Evolutionary conservation across 2,888 invertebrate species (phyloP), one percentile per base, ranked within the genome.

Genomic region (Spilosoma lubricipeda): DNA sequence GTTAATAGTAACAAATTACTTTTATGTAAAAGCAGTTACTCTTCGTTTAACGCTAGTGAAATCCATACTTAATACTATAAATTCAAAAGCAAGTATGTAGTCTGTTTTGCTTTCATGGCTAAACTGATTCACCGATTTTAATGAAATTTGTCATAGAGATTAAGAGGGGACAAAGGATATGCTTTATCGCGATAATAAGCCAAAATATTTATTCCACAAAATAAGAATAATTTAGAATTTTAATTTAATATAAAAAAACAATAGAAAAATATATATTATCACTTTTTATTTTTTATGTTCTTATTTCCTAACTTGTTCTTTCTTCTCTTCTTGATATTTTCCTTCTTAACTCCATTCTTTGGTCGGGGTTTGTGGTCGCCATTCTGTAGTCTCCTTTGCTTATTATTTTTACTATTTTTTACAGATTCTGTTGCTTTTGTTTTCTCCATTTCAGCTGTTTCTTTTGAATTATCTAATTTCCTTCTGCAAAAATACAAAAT

Each of bases 311-410:
- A 67, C 68, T 76, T 82, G 67, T 87, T 86, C 56, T 85, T 87
- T 67, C 86, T 81, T 59, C 79, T 80, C 33, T 73, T 79, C 56
- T 82, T 85, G 3, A 80, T 75, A 74, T 82, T 85, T 78, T 66
- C 83, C 68, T 75, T 80, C 48, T 79, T 81, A 20, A 76, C 27
- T 7, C 70, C 75, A 72, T 80, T 78, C 30, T 79, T 77, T 48
- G 75, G 77, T 67, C 76, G 75, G 42, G 74, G 74, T 72, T 75
- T 82, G 63, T 79, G 85, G 39, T 73, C 85, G 67, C 79, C 81
- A 69, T 90, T 89, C 73, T 88, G 85, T 15, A 90, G 79, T 88
- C 87, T 93, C 72, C 92, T 91, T 9, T 90, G 89, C 78, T 95
- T 95, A 8, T 85, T 90, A 66, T 87, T 88, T 86, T 92, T 92